Conservation (phyloP, 2,888 invertebrate genomes). For the Drosophila nigricruria region DNA sequence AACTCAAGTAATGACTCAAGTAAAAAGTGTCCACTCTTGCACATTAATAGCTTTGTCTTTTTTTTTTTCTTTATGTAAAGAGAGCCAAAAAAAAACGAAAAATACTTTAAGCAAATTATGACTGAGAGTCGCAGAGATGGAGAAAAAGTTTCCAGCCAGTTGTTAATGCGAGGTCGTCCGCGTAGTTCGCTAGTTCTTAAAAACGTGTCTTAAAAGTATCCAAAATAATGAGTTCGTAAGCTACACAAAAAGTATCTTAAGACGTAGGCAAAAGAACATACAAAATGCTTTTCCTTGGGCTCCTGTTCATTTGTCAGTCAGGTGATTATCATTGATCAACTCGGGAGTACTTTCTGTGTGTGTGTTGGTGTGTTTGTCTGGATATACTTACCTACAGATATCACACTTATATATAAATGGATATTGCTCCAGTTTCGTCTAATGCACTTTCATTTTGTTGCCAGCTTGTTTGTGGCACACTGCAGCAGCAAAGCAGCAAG, state of each 20-base stretch:
- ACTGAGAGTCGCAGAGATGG: constrained; percentile 1
- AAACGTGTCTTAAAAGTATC: background rate
- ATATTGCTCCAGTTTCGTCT: constrained; percentile 63
- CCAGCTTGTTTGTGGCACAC: constrained; percentile 75
- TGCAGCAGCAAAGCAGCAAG: constrained; percentile 44
- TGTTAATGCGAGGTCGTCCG: constrained; percentile 17
- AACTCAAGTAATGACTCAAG: constrained; percentile 8
- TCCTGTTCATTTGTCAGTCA: constrained; percentile 62
- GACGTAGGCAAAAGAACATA: constrained; percentile 8
- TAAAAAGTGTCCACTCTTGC: constrained; percentile 54
- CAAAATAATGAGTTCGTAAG: constrained; percentile 18
- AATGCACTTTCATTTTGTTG: constrained; percentile 69
- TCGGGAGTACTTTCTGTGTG: background rate
- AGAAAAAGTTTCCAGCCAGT: constrained; percentile 33
- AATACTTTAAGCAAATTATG: constrained; percentile 10
- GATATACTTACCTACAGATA: background rate
- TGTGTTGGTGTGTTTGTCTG: background rate
- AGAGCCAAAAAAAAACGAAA: background rate
- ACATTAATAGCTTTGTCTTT: constrained; percentile 51
- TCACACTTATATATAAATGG: constrained; percentile 9
- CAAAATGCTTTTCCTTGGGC: constrained; percentile 32
- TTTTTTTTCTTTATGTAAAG: constrained; percentile 9
- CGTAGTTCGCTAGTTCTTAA: constrained; percentile 2
- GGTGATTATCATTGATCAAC: constrained; percentile 59
- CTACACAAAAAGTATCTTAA: background rate